phyloP scores from a whole-genome alignment of 2,113 vertebrate genomes.

The Azemiops feae region DNA sequence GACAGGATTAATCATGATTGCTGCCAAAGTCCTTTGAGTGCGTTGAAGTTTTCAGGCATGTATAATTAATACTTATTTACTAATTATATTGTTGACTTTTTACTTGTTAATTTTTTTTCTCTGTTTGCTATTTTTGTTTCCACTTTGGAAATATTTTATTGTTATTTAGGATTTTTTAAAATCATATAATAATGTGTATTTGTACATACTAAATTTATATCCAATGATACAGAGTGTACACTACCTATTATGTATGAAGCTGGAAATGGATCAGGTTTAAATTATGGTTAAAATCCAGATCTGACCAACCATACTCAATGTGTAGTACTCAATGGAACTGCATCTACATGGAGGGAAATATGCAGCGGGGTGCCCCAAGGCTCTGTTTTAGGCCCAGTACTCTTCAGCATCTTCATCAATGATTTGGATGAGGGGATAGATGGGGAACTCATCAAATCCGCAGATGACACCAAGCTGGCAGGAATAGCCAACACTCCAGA shows the following conservation, averaged over 20 bases:
- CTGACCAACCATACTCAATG: too few species aligned
- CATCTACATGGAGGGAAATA: too few species aligned
- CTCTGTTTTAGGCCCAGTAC: too few species aligned
- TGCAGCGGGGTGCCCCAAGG: too few species aligned
- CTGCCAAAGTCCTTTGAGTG: background rate
- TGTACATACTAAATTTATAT: background rate
- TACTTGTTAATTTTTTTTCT: background rate
- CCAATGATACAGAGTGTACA: background rate
- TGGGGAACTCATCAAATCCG: too few species aligned
- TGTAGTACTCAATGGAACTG: too few species aligned
- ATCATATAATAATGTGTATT: background rate
- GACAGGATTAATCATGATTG: background rate
- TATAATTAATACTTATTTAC: background rate
- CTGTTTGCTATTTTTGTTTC: background rate
- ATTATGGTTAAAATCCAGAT: background rate
- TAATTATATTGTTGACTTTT: background rate
- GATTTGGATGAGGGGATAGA: too few species aligned
- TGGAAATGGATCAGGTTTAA: background rate
- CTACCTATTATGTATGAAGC: background rate
- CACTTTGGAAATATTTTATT: background rate
- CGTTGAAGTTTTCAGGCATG: background rate
- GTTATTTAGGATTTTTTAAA: background rate
- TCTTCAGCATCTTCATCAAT: too few species aligned
- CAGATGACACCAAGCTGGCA: too few species aligned
- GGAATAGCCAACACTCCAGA: too few species aligned